A percentile compares a stretch with the other conserved stretches of the same genome.
Conservation (phyloP, 1,140 invertebrate genomes). For the Drosophila repletoides region DNA sequence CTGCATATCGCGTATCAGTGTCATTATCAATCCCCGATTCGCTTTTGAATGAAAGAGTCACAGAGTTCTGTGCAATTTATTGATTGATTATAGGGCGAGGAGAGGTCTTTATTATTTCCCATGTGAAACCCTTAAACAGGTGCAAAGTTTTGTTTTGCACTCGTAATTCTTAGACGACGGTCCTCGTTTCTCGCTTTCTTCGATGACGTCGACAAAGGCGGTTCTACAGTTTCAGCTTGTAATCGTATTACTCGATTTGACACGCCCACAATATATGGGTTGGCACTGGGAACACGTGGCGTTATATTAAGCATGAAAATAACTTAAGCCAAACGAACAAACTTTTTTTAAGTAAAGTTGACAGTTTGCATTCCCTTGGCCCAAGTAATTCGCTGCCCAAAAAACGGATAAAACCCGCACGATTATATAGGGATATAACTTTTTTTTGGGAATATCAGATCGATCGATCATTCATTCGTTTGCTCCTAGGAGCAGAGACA, state of each 20-base stretch:
- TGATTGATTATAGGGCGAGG: conserved; percentile 24
- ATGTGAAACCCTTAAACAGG: no score
- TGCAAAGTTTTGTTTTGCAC: background rate
- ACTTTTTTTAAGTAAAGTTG: conserved; percentile 59
- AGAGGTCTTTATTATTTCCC: no score
- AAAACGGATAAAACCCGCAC: background rate
- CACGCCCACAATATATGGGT: background rate
- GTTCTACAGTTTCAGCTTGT: background rate
- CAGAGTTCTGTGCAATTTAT: conserved; percentile 41
- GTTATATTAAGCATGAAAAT: conserved; percentile 71
- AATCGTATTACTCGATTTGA: conserved; percentile 10
- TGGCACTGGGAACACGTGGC: conserved; percentile 47
- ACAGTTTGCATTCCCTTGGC: conserved; percentile 82
- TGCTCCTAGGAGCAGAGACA: conserved; percentile 27
- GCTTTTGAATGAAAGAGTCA: conserved; percentile 6
- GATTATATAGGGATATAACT: no score
- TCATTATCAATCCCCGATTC: conserved; percentile 45
- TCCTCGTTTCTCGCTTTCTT: background rate
- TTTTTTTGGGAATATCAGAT: conserved; percentile 4
- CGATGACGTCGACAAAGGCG: conserved; percentile 25
- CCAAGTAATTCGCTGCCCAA: conserved; percentile 80
- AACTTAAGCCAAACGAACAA: conserved; percentile 83
- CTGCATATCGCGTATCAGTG: conserved; percentile 39
- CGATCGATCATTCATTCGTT: conserved; percentile 7
- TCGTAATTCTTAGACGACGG: no score